phyloP scores from a whole-genome alignment of 2,888 invertebrate genomes.

The Amphipoea lucens region DNA sequence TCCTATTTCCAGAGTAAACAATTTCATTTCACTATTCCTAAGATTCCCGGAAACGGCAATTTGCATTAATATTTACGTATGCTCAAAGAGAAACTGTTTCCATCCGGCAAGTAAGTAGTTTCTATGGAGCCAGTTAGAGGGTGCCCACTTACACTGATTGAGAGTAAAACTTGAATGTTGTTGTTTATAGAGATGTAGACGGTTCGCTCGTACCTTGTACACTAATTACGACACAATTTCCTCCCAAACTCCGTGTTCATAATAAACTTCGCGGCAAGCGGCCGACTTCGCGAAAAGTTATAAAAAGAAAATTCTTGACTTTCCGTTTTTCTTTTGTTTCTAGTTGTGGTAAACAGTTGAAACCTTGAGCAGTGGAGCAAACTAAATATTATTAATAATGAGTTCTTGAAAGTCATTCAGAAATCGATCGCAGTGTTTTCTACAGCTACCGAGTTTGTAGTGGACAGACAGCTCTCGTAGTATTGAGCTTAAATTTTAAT shows the following conservation, averaged over 20 bases:
- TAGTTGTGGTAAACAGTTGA: background rate
- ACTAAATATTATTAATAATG: background rate
- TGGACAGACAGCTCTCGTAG: background rate
- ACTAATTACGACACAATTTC: constrained; percentile 27
- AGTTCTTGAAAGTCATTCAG: background rate
- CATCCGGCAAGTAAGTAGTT: constrained; percentile 3
- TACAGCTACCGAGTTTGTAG: background rate
- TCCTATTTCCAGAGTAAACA: background rate
- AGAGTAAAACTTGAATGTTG: constrained; percentile 14
- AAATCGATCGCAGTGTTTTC: constrained; percentile 7
- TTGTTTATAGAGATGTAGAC: constrained; percentile 5
- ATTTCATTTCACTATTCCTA: background rate
- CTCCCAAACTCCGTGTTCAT: constrained; percentile 32
- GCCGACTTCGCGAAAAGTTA: constrained; percentile 16
- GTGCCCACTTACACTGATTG: constrained; percentile 23
- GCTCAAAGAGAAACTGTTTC: constrained; percentile 32
- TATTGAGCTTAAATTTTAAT: background rate
- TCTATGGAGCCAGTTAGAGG: constrained; percentile 11
- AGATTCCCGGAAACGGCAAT: background rate
- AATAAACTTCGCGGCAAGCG: constrained; percentile 44
- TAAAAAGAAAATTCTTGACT: constrained; percentile 27
- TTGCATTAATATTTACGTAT: constrained; percentile 26
- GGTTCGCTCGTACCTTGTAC: background rate
- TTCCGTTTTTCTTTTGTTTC: background rate
- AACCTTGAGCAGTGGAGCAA: constrained; percentile 2